Evolutionary conservation across 2,797 vertebrate genomes (phyloP).

Genomic region (Microctenopoma steveboyesi): DNA sequence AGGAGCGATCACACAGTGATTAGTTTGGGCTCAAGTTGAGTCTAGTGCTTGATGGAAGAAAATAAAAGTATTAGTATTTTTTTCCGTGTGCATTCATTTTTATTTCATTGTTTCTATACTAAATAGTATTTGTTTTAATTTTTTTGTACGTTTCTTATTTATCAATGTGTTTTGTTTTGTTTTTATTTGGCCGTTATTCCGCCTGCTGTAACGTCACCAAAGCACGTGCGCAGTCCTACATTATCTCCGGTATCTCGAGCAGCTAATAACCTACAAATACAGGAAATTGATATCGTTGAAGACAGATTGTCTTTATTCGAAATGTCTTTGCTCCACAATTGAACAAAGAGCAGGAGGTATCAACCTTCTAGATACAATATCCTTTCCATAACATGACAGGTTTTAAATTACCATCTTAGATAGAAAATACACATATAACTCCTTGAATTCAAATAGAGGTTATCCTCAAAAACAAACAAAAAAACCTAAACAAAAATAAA

Average conservation of each 20-base stretch:
- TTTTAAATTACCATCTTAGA: slow-evolving; percentile 88
- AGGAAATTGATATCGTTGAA: slow-evolving; percentile 81
- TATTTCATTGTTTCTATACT: background rate
- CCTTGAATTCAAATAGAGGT: slow-evolving; percentile 89
- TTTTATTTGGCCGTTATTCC: background rate
- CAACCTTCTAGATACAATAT: slow-evolving; percentile 92
- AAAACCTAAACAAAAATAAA: slow-evolving; percentile 1
- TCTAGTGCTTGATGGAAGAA: background rate
- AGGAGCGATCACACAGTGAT: slow-evolving; percentile 1
- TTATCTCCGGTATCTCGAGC: slow-evolving; percentile 43
- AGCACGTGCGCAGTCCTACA: background rate
- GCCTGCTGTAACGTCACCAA: slow-evolving; percentile 1
- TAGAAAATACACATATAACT: slow-evolving; percentile 88
- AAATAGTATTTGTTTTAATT: background rate
- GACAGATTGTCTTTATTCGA: slow-evolving; percentile 99
- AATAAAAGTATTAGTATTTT: background rate
- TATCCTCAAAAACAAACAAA: slow-evolving; percentile 81
- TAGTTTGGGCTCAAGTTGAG: slow-evolving; percentile 14
- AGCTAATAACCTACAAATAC: slow-evolving; percentile 70
- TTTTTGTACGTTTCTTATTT: background rate
- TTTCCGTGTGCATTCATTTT: background rate
- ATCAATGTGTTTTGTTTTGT: background rate
- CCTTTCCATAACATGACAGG: slow-evolving; percentile 90
- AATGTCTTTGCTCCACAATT: slow-evolving; percentile 93
- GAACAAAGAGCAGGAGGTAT: slow-evolving; percentile 93